Evolutionary conservation across 2,113 vertebrate genomes (phyloP), one percentile per base, ranked within the genome.

Genomic region (Dunckerocampus dactyliophorus): DNA sequence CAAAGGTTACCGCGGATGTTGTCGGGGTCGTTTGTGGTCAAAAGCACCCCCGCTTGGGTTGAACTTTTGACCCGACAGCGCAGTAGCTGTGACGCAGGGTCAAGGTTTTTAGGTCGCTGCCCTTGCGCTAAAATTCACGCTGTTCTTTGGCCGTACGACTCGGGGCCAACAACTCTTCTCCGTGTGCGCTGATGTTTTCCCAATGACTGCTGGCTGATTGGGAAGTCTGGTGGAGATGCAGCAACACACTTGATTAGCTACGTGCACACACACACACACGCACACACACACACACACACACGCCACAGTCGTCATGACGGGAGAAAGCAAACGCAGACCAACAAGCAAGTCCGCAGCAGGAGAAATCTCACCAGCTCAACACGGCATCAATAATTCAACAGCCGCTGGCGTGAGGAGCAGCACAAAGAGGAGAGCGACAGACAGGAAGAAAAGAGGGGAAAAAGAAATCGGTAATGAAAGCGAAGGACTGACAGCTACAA

Each of bases 321-420:
- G 43, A 66, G 64, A 66, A 62, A 58, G 65, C 53, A 65, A 71
- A 64, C 52, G 47, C 45, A 56, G 68, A 69, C 68, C 74, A 76
- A 72, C 76, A 79, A 85, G 86, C 71, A 82, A 75, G 69, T 70
- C 53, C 47, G 19, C 77, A 79, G 79, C 55, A 59, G 75, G 67
- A 71, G 71, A 67, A 85, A 82, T 74, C 79, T 77, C 76, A 76
- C 71, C 62, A 85, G 76, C 84, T 81, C 76, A 79, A 87, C 82
- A 79, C 78, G 63, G 42, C 75, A 88, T 89, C 82, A 88, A 89
- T 89, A 85, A 88, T 89, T 88, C 82, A 89, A 60, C 77, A 84
- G 65, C 65, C 59, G 48, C 57, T 74, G 75, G 71, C 46, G 73
- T 74, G 73, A 81, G 79, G 77, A 67, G 77, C 58, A 79, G 70